Base-by-base conservation (phyloP, 2,797 vertebrate genomes). In the Helicolenus hilgendorfi region DNA sequence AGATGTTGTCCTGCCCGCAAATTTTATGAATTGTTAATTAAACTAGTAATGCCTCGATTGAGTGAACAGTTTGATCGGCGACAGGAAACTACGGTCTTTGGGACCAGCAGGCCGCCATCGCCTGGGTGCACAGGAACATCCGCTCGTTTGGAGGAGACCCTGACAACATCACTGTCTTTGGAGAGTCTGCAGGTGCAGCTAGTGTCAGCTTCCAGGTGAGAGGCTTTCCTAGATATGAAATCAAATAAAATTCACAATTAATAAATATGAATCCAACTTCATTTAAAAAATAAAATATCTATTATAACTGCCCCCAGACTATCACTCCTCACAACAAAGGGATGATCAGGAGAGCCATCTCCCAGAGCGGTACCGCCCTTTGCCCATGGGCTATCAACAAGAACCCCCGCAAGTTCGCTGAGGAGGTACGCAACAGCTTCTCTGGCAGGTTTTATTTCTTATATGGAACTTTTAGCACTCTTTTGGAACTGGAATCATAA, bases 121-220 rank as follows among this genome's bases (percentile, higher is more conserved):
- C 98, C 2, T 99, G 99, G 99, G 99, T 99, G 69, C 96, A 99
- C 97, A 98, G 98, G 86, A 99, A 99, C 94, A 99, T 99, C 73
- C 97, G 78, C 0, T 95, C 96, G 22, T 99, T 99, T 6, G 99
- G 99, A 4, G 99, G 99, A 8, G 97, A 99, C 94, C 98, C 99
- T 0, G 60, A 97, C 79, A 99, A 98, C 92, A 96, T 99, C 90
- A 99, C 98, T 20, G 0, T 99, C 88, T 99, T 99, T 38, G 99
- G 99, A 74, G 98, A 99, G 64, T 99, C 99, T 4, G 99, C 99
- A 0, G 99, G 99, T 31, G 97, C 11, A 0, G 97, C 84, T 87
- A 99, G 99, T 4, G 98, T 98, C 69, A 98, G 94, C 90, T 97
- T 99, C 71, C 99, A 99, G 98, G 99, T 98, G 55, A 71, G 73